These are phyloP conservation scores for Drosophila histrio DNA, from an alignment of 2,888 invertebrate genomes.

Conservation along the genomic window DNA sequence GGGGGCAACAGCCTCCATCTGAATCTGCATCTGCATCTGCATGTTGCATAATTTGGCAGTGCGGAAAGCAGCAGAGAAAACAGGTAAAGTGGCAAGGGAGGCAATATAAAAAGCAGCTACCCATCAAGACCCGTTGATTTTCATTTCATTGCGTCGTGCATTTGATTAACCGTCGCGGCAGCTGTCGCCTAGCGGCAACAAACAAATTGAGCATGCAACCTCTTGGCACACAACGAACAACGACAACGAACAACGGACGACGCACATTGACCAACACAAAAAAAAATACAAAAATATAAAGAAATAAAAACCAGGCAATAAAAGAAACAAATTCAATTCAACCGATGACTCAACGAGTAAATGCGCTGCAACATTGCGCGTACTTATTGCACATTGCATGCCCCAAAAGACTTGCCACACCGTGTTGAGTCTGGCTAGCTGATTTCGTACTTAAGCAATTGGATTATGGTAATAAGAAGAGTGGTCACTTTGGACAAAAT, in stretches of 20 bases:
- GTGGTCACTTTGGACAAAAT: too few species aligned
- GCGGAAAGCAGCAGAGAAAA: conserved; percentile 11
- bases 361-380: conserved; percentile 1
- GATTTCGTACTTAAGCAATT: background rate
- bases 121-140: conserved; percentile 54
- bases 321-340: conserved; percentile 19
- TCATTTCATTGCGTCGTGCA: conserved; percentile 64
- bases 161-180: conserved; percentile 71
- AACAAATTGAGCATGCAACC: conserved; percentile 66
- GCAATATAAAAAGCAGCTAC: conserved; percentile 5
- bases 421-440: background rate
- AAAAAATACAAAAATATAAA: background rate
- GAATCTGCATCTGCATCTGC: conserved; percentile 29
- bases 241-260: background rate
- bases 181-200: conserved; percentile 54
- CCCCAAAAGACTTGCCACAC: background rate
- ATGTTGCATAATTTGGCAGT: conserved; percentile 69
- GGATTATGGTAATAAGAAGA: background rate
- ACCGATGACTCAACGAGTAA: conserved; percentile 16
- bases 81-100: background rate
- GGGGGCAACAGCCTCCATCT: conserved; percentile 6
- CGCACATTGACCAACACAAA: conserved; percentile 23
- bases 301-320: background rate
- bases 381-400: background rate
- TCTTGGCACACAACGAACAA: conserved; percentile 36